phyloP scores from a whole-genome alignment of 2,888 invertebrate species.

The Meiosimyza platycephala region DNA sequence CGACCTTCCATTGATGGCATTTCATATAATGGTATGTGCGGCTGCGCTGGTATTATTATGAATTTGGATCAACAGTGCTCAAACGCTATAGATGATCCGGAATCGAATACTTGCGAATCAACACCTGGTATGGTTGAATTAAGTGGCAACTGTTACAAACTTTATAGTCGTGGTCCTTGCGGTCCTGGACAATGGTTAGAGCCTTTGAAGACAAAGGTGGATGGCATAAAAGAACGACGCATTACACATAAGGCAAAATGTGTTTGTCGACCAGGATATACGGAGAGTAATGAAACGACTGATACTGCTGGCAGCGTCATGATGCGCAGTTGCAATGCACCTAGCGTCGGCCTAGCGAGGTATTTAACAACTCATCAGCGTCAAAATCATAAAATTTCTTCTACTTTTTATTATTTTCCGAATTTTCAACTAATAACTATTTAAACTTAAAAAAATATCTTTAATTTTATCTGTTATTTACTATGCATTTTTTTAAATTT shows the following conservation, averaged over 20 bases:
- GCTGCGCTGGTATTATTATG: slow-evolving; percentile 71
- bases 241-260: slow-evolving; percentile 69
- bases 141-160: slow-evolving; percentile 78
- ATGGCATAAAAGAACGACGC: slow-evolving; percentile 6
- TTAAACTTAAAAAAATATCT: no score
- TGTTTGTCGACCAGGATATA: slow-evolving; percentile 78
- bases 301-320: slow-evolving; percentile 45
- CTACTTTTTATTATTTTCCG: slow-evolving; percentile 42
- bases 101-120: slow-evolving; percentile 68
- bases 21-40: slow-evolving; percentile 85
- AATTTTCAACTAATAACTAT: slow-evolving; percentile 39
- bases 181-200: slow-evolving; percentile 77
- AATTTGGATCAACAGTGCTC: slow-evolving; percentile 65
- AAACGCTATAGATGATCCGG: slow-evolving; percentile 37
- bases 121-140: slow-evolving; percentile 75
- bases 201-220: slow-evolving; percentile 67
- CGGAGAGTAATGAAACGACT: slow-evolving; percentile 53
- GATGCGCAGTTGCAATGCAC: slow-evolving; percentile 71
- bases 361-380: slow-evolving; percentile 71
- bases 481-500: no score
- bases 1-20: slow-evolving; percentile 83
- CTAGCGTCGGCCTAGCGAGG: slow-evolving; percentile 74
- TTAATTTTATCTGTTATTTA: no score
- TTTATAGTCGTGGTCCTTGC: slow-evolving; percentile 84
- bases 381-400: slow-evolving; percentile 44